Base-by-base conservation (phyloP, 2,888 invertebrate species). In the Chrysotoxum bicinctum region DNA sequence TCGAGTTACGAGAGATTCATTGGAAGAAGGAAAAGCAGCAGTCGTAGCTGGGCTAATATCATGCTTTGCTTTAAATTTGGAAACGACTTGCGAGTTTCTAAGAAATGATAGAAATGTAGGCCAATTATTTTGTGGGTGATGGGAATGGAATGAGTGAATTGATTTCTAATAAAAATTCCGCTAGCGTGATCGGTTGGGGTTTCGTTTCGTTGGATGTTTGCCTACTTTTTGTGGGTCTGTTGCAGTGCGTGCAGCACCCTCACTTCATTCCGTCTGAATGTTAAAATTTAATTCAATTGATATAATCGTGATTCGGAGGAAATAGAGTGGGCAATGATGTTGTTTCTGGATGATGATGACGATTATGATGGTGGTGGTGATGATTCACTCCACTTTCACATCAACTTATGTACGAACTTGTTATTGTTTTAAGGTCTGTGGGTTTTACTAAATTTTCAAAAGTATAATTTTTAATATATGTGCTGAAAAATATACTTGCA, bases 81-180 rank as follows among this genome's bases (percentile, higher is more conserved):
- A 50, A 66, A 48, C 19, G 12, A 9, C 48, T n/a, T n/a, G n/a
- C 10, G 32, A 52, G 21, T 74, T 79, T 58, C 56, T 23, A 4
- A 40, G 72, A 26, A 32, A 54, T 50, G 10, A 79, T 60, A 19
- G 14, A 66, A 50, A 66, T 80, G 52, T 80, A 74, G 74, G 79
- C 79, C 79, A 74, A 45, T 50, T 14, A 21, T 4, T 37, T 35
- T 58, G 58, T 10, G 30, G 10, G 26, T 35, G 58, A 16, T 45
- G 52, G 40, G 21, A 37, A 32, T 56, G 48, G 37, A n/a, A n/a
- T 21, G 21, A 32, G 52, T 19, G 68, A 62, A 80, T 80, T 74
- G 79, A 68, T 52, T 80, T 50, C 79, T 68, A 64, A 74, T 80
- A 74, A 74, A 80, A 50, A 80, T 80, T 80, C 79, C 68, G 48